A percentile compares a stretch with the other conserved stretches of the same genome.
These are phyloP conservation scores for Ormyrus pomaceus DNA, from an alignment of 2,888 invertebrate species.

Conservation along the genomic window DNA sequence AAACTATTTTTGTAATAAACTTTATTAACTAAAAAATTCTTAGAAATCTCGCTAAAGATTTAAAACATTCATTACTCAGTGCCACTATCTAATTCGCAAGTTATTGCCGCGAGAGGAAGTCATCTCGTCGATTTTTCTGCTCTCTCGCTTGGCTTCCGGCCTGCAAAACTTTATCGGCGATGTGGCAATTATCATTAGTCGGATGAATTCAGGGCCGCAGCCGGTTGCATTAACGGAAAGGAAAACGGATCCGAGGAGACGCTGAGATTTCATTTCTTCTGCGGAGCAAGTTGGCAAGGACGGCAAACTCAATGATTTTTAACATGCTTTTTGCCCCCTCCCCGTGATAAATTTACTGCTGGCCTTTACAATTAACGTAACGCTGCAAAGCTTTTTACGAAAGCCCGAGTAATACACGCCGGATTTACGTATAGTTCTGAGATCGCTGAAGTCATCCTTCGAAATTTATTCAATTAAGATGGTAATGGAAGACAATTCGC, in stretches of 20 bases:
- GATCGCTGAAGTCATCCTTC: no score
- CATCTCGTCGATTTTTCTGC: slow-evolving; percentile 32
- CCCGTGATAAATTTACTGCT: neutral
- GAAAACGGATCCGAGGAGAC: neutral
- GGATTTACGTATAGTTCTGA: no score
- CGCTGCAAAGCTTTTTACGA: slow-evolving; percentile 3
- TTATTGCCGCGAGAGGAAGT: slow-evolving; percentile 62
- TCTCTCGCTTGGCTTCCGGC: slow-evolving; percentile 60
- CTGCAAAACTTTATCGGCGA: slow-evolving; percentile 66
- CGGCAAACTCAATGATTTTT: neutral
- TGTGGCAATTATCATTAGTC: slow-evolving; percentile 72
- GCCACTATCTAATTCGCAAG: slow-evolving; percentile 61
- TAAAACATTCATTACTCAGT: slow-evolving; percentile 31
- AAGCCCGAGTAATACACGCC: no score
- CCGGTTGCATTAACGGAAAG: slow-evolving; percentile 36
- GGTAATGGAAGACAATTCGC: no score
- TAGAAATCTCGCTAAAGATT: slow-evolving; percentile 2
- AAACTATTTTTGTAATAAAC: no score
- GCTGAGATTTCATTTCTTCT: slow-evolving; percentile 38
- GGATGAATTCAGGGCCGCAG: slow-evolving; percentile 51
- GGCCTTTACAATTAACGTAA: slow-evolving; percentile 12
- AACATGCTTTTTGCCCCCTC: slow-evolving; percentile 1
- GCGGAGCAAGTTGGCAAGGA: no score
- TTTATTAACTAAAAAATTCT: no score
- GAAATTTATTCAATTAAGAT: no score